Base-by-base conservation (phyloP, 30 jellyfish, hydroid and myxozoan genomes). In the Hydra vulgaris region DNA sequence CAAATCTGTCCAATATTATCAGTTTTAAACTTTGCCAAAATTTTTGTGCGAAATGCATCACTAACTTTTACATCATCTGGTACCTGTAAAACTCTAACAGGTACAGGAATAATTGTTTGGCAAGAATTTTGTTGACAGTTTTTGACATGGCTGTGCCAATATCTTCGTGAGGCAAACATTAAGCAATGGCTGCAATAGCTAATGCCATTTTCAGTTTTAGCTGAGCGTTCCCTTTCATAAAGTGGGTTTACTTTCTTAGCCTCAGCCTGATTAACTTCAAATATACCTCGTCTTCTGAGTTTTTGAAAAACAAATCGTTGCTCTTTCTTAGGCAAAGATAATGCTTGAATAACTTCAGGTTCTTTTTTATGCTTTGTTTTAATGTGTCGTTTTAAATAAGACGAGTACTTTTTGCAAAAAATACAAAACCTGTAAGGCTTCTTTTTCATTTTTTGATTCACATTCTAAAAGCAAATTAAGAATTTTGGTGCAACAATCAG, bases 151-250 rank as follows among this genome's bases (percentile, higher is more conserved):
- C 25, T 74, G 54, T 25, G 52, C 69, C 69, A 74, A 24, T 21
- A 25, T 24, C 82, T 27, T 26, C 25, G 22, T 53, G 82, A 25
- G 56, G 40, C 24, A 53, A 74, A 74, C 71, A 40, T 52, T 16
- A 24, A 24, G 66, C 82, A 74, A 69, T 26, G 71, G 66, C 82
- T 52, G 56, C 82, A 74, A 24, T 26, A 25, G 66, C 24, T 53
- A 24, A 69, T 74, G 56, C 66, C 71, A 25, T 27, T 53, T 16
- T 52, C 52, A 25, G 52, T 74, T 52, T 24, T 24, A 25, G 71
- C 82, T 74, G 53, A 25, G 52, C 82, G 53, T 74, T 74, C 82
- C 15, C 82, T 66, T 19, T 74, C 71, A 74, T 74, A 74, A 40
- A 27, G 24, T 24, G 82, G 82, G 24, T 74, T 74, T 15, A 24